Conservation (phyloP, 2,888 invertebrate genomes). For the Stenoptilia bipunctidactyla region DNA sequence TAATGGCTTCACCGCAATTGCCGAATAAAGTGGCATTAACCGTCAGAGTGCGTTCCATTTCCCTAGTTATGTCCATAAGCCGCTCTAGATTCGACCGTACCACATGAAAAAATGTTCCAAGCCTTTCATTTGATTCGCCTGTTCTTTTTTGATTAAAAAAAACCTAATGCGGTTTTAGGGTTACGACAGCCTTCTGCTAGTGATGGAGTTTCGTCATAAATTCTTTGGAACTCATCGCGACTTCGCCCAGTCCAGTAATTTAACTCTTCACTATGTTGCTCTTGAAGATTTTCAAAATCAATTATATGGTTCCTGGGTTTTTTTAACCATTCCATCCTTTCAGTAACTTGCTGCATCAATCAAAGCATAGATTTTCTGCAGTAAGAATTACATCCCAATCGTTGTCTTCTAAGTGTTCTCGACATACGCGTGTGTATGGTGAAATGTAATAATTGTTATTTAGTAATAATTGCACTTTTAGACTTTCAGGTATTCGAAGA, state of each 20-base stretch:
- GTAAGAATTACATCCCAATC: conserved; percentile 7
- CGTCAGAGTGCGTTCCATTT: no score
- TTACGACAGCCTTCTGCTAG: conserved; percentile 6
- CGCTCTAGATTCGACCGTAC: no score
- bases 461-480: conserved; percentile 5
- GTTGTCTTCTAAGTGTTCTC: conserved; percentile 7
- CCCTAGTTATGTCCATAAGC: no score
- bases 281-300: conserved; percentile 7
- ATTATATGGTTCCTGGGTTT: conserved; percentile 6
- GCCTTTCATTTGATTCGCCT: neutral
- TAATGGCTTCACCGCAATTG: neutral
- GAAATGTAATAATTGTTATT: conserved; percentile 7
- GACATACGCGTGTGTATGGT: conserved; percentile 7
- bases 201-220: conserved; percentile 6
- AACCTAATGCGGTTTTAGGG: conserved; percentile 6
- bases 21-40: no score
- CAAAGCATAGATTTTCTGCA: conserved; percentile 8
- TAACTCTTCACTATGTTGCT: conserved; percentile 4
- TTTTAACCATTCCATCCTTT: conserved; percentile 8
- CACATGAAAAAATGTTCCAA: no score
- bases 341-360: conserved; percentile 6
- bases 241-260: conserved; percentile 5
- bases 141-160: conserved; percentile 3
- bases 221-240: conserved; percentile 6
- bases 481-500: conserved; percentile 6